These are phyloP conservation scores for Acanthurus tractus DNA, from an alignment of 2,797 vertebrate genomes.

Conservation along the genomic window DNA sequence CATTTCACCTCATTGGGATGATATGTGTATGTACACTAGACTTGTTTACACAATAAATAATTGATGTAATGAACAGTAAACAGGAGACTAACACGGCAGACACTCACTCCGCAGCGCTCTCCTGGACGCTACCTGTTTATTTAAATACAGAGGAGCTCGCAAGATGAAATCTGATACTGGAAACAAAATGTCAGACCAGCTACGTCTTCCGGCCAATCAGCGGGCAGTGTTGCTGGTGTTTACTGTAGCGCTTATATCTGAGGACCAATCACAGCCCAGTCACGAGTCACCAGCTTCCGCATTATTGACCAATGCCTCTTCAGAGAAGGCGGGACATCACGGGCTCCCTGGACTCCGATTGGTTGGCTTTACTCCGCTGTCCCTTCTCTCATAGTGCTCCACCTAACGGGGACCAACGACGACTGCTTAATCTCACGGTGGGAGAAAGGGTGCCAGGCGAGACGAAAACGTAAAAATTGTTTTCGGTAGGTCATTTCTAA, in stretches of 20 bases:
- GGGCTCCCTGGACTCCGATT: constrained; percentile 52
- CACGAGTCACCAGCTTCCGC: constrained; percentile 56
- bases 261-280: constrained; percentile 70
- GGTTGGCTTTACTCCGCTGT: constrained; percentile 25
- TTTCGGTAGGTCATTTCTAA: constrained; percentile 65
- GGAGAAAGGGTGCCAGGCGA: constrained; percentile 61
- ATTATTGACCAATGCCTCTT: constrained; percentile 56
- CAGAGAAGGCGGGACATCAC: constrained; percentile 41
- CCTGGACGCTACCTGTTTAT: not conserved
- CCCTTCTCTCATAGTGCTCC: constrained; percentile 24
- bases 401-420: constrained; percentile 78
- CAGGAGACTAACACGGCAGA: no score
- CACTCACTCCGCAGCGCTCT: no score
- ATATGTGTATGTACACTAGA: no score
- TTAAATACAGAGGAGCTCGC: constrained; percentile 44
- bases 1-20: not conserved
- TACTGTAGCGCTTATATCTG: constrained; percentile 19
- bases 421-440: constrained; percentile 63
- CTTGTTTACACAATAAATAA: no score
- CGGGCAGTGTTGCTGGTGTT: constrained; percentile 45
- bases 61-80: no score
- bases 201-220: constrained; percentile 69
- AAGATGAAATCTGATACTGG: constrained; percentile 82
- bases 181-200: constrained; percentile 83
- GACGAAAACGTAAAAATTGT: constrained; percentile 39